Conservation (phyloP, 2,113 vertebrate genomes). For the Phycodurus eques region DNA sequence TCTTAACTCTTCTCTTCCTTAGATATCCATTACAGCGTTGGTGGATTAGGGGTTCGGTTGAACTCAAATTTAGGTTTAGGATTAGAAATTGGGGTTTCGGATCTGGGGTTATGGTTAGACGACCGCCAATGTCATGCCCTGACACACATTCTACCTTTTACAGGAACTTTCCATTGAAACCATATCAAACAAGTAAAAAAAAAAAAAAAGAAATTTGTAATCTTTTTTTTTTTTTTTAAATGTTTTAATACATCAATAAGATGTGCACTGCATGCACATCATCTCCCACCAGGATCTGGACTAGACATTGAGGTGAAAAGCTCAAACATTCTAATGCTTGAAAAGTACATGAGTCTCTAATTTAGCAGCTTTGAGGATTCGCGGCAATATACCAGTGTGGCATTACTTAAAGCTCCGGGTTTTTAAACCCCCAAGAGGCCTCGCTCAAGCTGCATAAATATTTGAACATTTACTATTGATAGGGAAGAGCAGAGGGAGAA, state of each 20-base stretch:
- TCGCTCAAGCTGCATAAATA: slow-evolving; percentile 46
- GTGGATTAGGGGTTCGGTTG: too few species aligned
- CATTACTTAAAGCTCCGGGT: slow-evolving; percentile 24
- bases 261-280: slow-evolving; percentile 7
- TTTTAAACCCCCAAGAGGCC: slow-evolving; percentile 22
- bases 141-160: not conserved
- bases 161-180: not conserved
- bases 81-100: too few species aligned
- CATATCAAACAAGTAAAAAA: not conserved
- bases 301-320: slow-evolving; percentile 20
- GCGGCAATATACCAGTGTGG: slow-evolving; percentile 5
- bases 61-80: too few species aligned
- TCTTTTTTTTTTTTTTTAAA: too few species aligned
- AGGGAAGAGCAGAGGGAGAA: slow-evolving; percentile 16
- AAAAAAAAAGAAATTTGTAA: too few species aligned
- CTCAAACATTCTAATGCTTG: slow-evolving; percentile 6
- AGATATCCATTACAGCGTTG: too few species aligned
- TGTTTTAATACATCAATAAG: not conserved
- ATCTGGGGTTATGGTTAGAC: not conserved
- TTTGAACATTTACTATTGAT: slow-evolving; percentile 35
- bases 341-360: not conserved
- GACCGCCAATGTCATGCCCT: not conserved
- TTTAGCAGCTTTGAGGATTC: slow-evolving; percentile 12
- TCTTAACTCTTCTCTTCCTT: too few species aligned
- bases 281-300: slow-evolving; percentile 14